Evolutionary conservation across 2,888 invertebrate species (phyloP).

Genomic region (Thera britannica): DNA sequence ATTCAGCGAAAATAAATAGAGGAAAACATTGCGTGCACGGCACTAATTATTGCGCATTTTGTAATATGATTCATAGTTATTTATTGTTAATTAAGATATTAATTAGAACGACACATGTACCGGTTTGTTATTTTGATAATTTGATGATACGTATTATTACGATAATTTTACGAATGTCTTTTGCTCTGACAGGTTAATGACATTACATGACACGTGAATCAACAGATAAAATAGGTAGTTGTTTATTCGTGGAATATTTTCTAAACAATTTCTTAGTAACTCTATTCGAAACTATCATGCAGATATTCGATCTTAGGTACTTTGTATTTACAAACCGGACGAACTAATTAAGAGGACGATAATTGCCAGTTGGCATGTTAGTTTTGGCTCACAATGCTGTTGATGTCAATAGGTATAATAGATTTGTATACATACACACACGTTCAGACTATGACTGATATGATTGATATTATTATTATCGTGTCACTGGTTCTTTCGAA

Average conservation of each 20-base stretch:
- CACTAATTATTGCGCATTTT: conserved; percentile 28
- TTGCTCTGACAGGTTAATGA: neutral
- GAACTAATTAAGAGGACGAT: no score
- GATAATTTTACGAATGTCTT: neutral
- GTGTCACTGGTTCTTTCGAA: no score
- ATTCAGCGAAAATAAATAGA: conserved; percentile 23
- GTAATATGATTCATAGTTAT: conserved; percentile 32
- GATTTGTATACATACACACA: no score
- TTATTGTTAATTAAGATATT: conserved; percentile 20
- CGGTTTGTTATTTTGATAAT: neutral
- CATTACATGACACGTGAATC: neutral
- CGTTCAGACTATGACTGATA: no score
- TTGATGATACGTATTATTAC: no score
- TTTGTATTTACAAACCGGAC: no score
- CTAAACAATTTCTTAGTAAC: neutral
- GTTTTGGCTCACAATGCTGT: no score
- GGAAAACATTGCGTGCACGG: conserved; percentile 26
- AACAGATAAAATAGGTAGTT: neutral
- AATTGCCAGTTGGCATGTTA: no score
- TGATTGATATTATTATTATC: no score
- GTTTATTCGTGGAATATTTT: neutral
- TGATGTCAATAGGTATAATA: no score
- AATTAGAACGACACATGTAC: conserved; percentile 32
- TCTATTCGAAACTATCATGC: neutral
- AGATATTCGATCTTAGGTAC: no score